phyloP scores from a whole-genome alignment of 2,797 vertebrate genomes.

The Enteromius mattozi region DNA sequence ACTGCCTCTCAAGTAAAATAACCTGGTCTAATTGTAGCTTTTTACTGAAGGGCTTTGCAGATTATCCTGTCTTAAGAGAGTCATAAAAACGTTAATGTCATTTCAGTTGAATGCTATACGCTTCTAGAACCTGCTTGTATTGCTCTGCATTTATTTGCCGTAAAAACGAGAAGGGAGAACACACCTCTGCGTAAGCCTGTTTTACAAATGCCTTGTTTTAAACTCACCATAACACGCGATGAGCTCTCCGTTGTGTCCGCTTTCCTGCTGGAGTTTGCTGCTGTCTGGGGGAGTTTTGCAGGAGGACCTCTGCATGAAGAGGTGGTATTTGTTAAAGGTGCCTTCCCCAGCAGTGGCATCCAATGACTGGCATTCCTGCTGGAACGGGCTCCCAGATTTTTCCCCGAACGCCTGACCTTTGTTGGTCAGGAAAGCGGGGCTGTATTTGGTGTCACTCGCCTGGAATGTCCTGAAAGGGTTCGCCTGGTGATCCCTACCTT shows the following conservation, averaged over 20 bases:
- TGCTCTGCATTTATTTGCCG: not conserved
- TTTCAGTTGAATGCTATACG: not conserved
- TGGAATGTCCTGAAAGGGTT: constrained; percentile 93
- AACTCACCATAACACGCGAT: constrained; percentile 93
- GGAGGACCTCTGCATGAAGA: constrained; percentile 89
- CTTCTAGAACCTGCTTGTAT: not conserved
- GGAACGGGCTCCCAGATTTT: constrained; percentile 87
- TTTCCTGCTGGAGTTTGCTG: constrained; percentile 85
- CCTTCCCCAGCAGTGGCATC: constrained; percentile 87
- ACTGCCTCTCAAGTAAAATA: constrained; percentile 1
- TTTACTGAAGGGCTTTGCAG: constrained; percentile 19
- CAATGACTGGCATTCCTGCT: constrained; percentile 92
- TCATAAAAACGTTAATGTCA: constrained; percentile 1
- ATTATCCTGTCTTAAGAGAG: not conserved
- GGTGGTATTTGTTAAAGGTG: constrained; percentile 92
- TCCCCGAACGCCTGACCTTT: constrained; percentile 94
- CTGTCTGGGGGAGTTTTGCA: constrained; percentile 91
- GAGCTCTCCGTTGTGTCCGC: constrained; percentile 86
- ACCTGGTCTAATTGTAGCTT: constrained; percentile 20
- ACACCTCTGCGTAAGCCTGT: not conserved
- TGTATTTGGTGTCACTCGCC: constrained; percentile 90
- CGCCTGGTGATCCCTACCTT: constrained; percentile 87
- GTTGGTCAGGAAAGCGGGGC: constrained; percentile 89
- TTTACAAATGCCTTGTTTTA: not conserved
- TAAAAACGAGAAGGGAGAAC: not conserved